Base-by-base conservation (phyloP, 1,140 invertebrate species). In the Anthonomus grandis region DNA sequence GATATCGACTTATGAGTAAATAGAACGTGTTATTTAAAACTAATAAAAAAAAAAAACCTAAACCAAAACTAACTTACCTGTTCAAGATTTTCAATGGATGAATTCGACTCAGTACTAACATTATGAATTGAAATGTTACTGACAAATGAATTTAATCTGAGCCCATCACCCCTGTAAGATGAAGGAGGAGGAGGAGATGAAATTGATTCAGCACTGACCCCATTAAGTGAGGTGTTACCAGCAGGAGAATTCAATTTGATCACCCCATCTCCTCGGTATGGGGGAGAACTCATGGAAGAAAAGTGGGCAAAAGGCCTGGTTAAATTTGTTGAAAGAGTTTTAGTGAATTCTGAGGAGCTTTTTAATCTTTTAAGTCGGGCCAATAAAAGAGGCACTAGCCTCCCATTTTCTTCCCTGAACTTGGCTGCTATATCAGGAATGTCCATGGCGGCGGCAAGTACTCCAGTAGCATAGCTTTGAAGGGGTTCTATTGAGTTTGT, bases 401-500 rank as follows among this genome's bases (percentile, higher is more conserved):
- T 83, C 37, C 84, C 81, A 72, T 97, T 97, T 64, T 90, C 81
- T 59, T 97, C 95, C 61, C 93, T 86, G 70, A 89, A 95, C 68
- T 86, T 87, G 2, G 86, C 84, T 5, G 94, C 93, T 41, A 97
- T 91, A 64, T 97, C 95, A 65, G 91, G 89, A 2, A 96, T 86
- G 72, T 98, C 94, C 93, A 97, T 96, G 1, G 94, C 93, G n/a
- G 91, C 89, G 0, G 92, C 94, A 17, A 98, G 72, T 1, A 98
- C 76, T 1, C 95, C 95, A 0, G 91, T 95, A 0, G 95, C 91
- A 77, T 97, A 98, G 42, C 91, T 95, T 69, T 91, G 86, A 0
- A 98, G 77, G 0, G 95, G 95, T 70, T 97, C 93, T 6, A 82
- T 76, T 3, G 86, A 86, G 68, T 83, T 86, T 70, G 92, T 90